A percentile compares a stretch with the other conserved stretches of the same genome.
Conservation (phyloP, 30 jellyfish, hydroid and myxozoan species). For the Haliclystus octoradiatus region DNA sequence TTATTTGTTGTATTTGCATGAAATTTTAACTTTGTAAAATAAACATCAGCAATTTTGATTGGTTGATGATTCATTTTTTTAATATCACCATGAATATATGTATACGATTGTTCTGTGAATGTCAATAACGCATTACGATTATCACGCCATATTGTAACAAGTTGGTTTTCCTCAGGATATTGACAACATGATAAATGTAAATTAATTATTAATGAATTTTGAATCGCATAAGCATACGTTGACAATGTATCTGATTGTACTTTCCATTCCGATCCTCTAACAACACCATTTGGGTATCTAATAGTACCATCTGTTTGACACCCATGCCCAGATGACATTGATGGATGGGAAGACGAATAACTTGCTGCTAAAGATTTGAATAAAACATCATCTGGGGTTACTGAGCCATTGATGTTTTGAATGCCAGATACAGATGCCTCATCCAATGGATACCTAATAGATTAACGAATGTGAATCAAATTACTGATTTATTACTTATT, state of each 20-base stretch:
- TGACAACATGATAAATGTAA: constrained; percentile 80
- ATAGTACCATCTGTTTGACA: constrained; percentile 18
- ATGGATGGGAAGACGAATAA: constrained; percentile 26
- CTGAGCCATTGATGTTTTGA: not conserved
- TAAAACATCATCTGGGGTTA: constrained; percentile 11
- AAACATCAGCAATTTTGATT: constrained; percentile 33
- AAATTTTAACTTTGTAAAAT: constrained; percentile 24
- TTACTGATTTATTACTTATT: too few relatives aligned
- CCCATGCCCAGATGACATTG: constrained; percentile 41
- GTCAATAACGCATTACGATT: constrained; percentile 49
- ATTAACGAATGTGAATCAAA: not conserved
- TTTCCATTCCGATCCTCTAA: constrained; percentile 48
- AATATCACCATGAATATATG: constrained; percentile 61
- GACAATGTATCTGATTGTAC: constrained; percentile 35
- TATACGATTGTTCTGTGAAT: constrained; percentile 62
- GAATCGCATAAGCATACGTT: constrained; percentile 36
- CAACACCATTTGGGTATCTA: constrained; percentile 28
- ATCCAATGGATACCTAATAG: constrained; percentile 66
- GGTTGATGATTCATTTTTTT: constrained; percentile 28
- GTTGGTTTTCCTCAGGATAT: constrained; percentile 55
- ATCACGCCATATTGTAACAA: constrained; percentile 62
- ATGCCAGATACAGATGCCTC: not conserved
- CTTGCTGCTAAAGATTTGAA: constrained; percentile 25
- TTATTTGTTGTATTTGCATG: constrained; percentile 43
- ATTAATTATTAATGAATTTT: constrained; percentile 51